A percentile compares a stretch with the other conserved stretches of the same genome.
Conservation (phyloP, 2,797 vertebrate genomes). For the Eulemur albifrons region DNA sequence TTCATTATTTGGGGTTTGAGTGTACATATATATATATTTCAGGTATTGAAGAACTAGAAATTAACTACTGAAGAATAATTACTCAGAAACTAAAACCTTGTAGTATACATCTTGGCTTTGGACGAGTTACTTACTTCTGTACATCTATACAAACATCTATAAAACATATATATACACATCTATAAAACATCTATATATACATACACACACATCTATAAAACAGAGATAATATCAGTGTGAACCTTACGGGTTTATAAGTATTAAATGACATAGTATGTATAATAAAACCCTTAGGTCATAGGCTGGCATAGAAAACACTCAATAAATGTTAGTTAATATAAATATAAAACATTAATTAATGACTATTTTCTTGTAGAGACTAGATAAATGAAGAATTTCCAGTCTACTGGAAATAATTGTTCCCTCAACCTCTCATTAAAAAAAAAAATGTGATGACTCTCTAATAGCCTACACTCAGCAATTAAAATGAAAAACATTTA, state of each 20-base stretch:
- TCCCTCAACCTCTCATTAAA: background rate
- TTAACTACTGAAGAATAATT: background rate
- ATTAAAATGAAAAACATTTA: background rate
- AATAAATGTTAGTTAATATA: background rate
- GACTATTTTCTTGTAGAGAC: background rate
- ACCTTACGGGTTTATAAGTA: background rate
- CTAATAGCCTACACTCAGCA: background rate
- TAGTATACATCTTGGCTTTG: background rate
- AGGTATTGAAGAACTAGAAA: background rate
- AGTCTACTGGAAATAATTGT: background rate
- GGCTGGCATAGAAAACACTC: background rate
- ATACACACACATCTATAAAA: background rate
- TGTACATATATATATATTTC: background rate
- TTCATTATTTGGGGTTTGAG: background rate
- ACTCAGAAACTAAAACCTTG: background rate
- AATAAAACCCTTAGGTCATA: background rate
- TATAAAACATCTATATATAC: background rate
- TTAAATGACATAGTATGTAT: background rate
- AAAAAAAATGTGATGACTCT: background rate
- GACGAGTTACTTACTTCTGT: background rate
- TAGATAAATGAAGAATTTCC: background rate
- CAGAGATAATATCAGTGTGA: background rate
- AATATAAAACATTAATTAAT: background rate
- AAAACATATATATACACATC: background rate
- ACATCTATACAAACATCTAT: background rate